Evolutionary conservation across 2,797 vertebrate species (phyloP).

Genomic region (Sciurus carolinensis): DNA sequence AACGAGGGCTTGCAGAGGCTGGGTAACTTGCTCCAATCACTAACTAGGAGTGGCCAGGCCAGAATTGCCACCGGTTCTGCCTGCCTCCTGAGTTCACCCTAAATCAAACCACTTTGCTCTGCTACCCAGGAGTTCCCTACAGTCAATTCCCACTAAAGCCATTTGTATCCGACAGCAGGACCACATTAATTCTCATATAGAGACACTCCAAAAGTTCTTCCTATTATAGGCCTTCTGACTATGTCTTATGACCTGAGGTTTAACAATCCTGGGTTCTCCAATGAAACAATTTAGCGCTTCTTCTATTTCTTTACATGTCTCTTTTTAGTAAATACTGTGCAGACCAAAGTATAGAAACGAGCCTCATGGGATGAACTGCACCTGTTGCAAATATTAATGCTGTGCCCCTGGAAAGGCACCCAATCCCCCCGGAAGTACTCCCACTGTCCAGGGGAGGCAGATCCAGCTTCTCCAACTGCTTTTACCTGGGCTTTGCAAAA

Average conservation of each 20-base stretch:
- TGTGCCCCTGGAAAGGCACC: background rate
- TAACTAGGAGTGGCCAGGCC: background rate
- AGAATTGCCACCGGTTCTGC: background rate
- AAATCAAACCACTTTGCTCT: background rate
- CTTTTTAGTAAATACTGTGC: constrained; percentile 4
- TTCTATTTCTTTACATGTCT: background rate
- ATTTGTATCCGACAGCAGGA: background rate
- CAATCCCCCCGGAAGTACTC: background rate
- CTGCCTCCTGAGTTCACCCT: background rate
- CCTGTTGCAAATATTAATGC: background rate
- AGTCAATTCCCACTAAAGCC: background rate
- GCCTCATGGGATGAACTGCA: background rate
- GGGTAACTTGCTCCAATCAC: background rate
- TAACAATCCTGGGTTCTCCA: background rate
- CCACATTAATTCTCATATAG: accelerated
- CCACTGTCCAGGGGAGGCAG: background rate
- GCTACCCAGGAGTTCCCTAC: background rate
- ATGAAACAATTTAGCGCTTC: background rate
- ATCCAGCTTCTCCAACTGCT: background rate
- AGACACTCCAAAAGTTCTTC: background rate
- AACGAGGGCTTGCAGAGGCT: background rate
- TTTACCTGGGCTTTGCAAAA: background rate
- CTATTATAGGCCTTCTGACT: background rate
- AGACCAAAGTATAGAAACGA: background rate
- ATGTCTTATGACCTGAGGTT: background rate